Evolutionary conservation across 2,888 invertebrate species (phyloP).

Genomic region (Drosophila meridionalis): DNA sequence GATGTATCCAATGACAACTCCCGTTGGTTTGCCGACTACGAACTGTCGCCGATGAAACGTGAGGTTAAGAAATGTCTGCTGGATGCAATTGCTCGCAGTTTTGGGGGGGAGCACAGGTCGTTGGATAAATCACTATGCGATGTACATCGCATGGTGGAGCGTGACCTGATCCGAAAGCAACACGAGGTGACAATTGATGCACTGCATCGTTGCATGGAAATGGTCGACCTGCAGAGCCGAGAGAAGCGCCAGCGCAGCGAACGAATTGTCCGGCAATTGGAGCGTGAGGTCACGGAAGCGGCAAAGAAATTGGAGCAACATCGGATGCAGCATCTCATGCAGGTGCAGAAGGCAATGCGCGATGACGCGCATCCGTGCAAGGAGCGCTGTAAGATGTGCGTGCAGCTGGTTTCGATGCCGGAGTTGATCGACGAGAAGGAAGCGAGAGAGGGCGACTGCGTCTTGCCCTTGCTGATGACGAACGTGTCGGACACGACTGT

Average conservation of each 20-base stretch:
- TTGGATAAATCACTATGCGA: conserved; percentile 22
- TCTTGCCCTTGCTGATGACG: conserved; percentile 34
- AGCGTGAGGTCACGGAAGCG: conserved; percentile 40
- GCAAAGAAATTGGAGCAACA: conserved; percentile 14
- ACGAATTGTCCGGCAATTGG: conserved; percentile 40
- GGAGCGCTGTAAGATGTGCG: conserved; percentile 46
- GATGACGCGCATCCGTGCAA: not conserved
- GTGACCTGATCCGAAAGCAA: not conserved
- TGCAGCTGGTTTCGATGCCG: not conserved
- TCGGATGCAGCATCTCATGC: conserved; percentile 1
- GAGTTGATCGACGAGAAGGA: not conserved
- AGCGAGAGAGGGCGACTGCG: not conserved
- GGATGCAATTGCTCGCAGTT: conserved; percentile 36
- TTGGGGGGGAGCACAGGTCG: not conserved
- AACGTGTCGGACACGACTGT: not conserved
- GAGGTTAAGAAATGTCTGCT: conserved; percentile 48
- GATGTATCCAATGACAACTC: conserved; percentile 44
- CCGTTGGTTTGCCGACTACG: conserved; percentile 65
- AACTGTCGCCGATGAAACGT: conserved; percentile 50
- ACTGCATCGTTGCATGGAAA: conserved; percentile 23
- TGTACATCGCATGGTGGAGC: conserved; percentile 39
- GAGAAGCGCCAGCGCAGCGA: not conserved
- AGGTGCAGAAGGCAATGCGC: not conserved
- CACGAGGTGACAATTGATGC: conserved; percentile 17
- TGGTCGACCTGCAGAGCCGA: conserved; percentile 16